A percentile compares a stretch with the other conserved stretches of the same genome.
These are phyloP conservation scores for Zonotrichia leucophrys DNA, from an alignment of 2,113 vertebrate genomes.

Conservation along the genomic window DNA sequence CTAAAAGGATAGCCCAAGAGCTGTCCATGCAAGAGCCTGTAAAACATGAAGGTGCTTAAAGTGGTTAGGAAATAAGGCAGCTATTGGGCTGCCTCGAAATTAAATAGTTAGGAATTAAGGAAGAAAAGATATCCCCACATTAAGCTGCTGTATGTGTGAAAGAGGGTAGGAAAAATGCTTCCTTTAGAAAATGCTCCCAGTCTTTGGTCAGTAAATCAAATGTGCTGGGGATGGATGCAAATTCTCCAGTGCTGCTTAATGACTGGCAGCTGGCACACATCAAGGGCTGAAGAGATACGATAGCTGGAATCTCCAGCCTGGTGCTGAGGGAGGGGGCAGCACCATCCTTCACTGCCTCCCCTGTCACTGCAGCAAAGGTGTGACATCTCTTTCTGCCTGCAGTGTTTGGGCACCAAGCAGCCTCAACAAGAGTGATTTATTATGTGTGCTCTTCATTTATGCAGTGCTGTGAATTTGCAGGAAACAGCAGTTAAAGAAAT, in stretches of 20 bases:
- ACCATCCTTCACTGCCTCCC: background rate
- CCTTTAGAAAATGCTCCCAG: background rate
- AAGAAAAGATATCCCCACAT: background rate
- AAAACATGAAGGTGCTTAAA: background rate
- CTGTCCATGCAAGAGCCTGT: background rate
- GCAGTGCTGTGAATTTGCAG: background rate
- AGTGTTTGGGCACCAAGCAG: background rate
- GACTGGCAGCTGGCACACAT: background rate
- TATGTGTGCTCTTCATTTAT: background rate
- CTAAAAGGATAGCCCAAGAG: background rate
- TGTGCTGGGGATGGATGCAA: background rate
- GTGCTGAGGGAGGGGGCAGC: background rate
- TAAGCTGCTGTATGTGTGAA: background rate
- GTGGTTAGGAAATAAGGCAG: background rate
- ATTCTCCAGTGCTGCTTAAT: background rate
- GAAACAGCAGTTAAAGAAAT: constrained; percentile 28
- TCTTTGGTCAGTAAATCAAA: background rate
- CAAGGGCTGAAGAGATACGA: background rate
- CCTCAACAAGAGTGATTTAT: background rate
- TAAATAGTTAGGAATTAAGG: background rate
- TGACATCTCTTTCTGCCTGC: background rate
- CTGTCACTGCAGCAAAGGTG: background rate
- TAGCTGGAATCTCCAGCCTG: background rate
- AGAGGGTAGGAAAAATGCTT: background rate
- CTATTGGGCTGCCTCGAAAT: background rate